Conservation (phyloP, 30 jellyfish, hydroid and myxozoan genomes). For the Nemopilema nomurai region DNA sequence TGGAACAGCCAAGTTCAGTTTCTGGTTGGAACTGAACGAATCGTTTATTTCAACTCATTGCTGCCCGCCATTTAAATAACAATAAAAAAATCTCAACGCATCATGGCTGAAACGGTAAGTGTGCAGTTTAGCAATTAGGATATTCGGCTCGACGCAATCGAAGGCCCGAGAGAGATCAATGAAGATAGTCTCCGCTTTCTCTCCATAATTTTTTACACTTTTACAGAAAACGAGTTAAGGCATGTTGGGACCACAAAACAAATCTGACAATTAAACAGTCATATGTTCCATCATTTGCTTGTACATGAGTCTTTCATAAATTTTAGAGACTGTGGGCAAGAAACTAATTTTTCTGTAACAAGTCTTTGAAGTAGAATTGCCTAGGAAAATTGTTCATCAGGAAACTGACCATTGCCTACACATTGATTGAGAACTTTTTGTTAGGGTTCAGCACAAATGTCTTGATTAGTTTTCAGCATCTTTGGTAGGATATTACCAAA, state of each 20-base stretch:
- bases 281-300: constrained; percentile 3
- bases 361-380: neutral
- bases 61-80: constrained; percentile 21
- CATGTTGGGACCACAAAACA: constrained; percentile 3
- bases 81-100: constrained; percentile 12
- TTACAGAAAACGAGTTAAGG: neutral
- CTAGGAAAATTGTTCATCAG: too few relatives aligned
- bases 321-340: constrained; percentile 9
- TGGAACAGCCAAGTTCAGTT: constrained; percentile 50
- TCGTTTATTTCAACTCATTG: constrained; percentile 29
- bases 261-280: neutral
- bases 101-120: constrained; percentile 49
- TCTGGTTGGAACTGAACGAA: constrained; percentile 29
- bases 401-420: too few relatives aligned
- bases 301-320: constrained; percentile 4
- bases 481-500: neutral
- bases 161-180: constrained; percentile 35
- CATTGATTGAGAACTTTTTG: too few relatives aligned
- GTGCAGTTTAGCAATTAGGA: constrained; percentile 44
- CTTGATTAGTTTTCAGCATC: too few relatives aligned
- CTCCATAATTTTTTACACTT: constrained; percentile 3
- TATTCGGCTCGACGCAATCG: constrained; percentile 30
- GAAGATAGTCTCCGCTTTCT: constrained; percentile 21
- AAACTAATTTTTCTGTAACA: neutral
- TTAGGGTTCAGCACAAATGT: too few relatives aligned